Evolutionary conservation across 2,888 invertebrate species (phyloP).

Genomic region (Harpagoxenus sublaevis): DNA sequence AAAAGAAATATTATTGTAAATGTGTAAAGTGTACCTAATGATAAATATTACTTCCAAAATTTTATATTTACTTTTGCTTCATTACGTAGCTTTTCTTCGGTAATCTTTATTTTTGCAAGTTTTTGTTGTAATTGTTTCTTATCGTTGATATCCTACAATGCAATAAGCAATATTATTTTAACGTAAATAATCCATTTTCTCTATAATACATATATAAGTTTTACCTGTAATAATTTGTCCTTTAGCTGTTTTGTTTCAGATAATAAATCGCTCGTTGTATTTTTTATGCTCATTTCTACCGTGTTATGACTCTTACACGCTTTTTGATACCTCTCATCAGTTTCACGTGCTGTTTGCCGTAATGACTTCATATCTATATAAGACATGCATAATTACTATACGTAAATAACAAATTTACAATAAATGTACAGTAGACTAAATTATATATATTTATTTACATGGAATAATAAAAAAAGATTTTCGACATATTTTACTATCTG

Average conservation of each 20-base stretch:
- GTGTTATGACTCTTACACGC: conserved; percentile 88
- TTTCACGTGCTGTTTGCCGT: conserved; percentile 89
- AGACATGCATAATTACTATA: conserved; percentile 39
- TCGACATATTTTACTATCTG: background rate
- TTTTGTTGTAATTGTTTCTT: conserved; percentile 69
- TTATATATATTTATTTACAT: background rate
- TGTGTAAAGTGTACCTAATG: background rate
- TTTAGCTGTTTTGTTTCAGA: conserved; percentile 79
- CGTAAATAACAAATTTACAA: background rate
- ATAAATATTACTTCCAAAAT: background rate
- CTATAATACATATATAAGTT: conserved; percentile 77
- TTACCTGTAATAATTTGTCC: conserved; percentile 87
- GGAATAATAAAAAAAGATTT: background rate
- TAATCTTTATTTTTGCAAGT: conserved; percentile 74
- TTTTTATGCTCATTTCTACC: conserved; percentile 87
- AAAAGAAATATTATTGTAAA: background rate
- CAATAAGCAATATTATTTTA: conserved; percentile 12
- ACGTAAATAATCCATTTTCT: background rate
- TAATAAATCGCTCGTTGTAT: conserved; percentile 86
- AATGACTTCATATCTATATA: conserved; percentile 88
- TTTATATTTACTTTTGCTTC: conserved; percentile 74
- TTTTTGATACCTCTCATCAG: conserved; percentile 90
- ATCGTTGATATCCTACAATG: conserved; percentile 71
- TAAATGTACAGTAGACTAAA: background rate
- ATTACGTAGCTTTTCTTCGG: conserved; percentile 77